These are phyloP conservation scores for Gonocerus acuteangulatus DNA, from an alignment of 2,888 invertebrate species.

Conservation along the genomic window DNA sequence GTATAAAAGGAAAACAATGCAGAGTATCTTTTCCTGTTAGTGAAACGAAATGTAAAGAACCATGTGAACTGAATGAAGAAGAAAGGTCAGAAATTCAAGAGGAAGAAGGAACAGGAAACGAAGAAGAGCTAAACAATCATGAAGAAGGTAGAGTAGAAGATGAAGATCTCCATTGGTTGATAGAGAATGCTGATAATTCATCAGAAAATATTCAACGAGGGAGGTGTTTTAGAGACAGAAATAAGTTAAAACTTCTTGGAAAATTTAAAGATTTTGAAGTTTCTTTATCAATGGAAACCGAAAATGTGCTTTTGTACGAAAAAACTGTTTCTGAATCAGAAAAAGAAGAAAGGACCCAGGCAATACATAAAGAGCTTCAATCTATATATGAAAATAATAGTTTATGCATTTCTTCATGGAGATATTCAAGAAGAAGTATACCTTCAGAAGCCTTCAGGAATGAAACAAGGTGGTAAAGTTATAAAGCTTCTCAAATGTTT, in stretches of 20 bases:
- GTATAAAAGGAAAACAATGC: too few relatives aligned
- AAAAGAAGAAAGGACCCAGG: background rate
- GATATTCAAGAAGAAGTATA: background rate
- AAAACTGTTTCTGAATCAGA: background rate
- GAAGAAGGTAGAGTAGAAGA: background rate
- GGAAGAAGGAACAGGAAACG: background rate
- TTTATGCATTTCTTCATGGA: too few relatives aligned
- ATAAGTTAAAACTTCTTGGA: too few relatives aligned
- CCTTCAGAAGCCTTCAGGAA: background rate
- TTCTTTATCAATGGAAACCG: background rate
- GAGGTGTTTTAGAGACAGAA: background rate
- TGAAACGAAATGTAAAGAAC: constrained; percentile 6
- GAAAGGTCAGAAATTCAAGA: background rate
- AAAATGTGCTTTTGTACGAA: background rate
- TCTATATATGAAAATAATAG: background rate
- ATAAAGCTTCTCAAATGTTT: background rate
- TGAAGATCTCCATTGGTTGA: background rate
- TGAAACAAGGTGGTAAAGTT: background rate
- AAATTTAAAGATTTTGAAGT: constrained; percentile 3
- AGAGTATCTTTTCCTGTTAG: constrained; percentile 4
- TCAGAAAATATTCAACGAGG: background rate
- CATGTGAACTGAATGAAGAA: background rate
- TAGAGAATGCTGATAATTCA: background rate
- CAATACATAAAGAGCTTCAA: background rate
- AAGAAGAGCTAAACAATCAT: background rate